Conservation (phyloP, 2,888 invertebrate species). For the Pandemis corylana region DNA sequence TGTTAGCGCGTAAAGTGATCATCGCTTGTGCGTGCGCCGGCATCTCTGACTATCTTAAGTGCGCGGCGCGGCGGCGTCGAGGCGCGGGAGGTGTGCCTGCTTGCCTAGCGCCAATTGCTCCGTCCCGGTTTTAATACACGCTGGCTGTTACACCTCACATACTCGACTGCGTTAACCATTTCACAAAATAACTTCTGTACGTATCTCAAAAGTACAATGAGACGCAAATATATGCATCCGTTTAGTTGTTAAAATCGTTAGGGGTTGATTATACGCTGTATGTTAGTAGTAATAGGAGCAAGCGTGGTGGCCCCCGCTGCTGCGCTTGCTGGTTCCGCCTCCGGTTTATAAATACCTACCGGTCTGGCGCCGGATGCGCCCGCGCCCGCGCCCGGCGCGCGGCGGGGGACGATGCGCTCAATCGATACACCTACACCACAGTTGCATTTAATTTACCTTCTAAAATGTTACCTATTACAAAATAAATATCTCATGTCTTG, state of each 20-base stretch:
- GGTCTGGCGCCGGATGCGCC: constrained; percentile 76
- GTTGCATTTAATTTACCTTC: constrained; percentile 36
- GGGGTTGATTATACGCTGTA: constrained; percentile 7
- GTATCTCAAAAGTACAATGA: background rate
- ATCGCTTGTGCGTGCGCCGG: constrained; percentile 68
- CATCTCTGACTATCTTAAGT: constrained; percentile 59
- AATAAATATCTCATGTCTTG: background rate
- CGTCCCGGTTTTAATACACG: background rate
- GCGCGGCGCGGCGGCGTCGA: background rate
- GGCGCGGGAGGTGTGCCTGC: background rate
- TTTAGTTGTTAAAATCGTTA: background rate
- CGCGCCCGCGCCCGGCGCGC: constrained; percentile 43
- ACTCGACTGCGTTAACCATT: background rate
- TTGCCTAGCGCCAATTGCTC: constrained; percentile 6
- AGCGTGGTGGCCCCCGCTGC: constrained; percentile 43
- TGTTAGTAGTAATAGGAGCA: constrained; percentile 21
- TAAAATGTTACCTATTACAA: background rate
- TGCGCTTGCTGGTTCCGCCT: constrained; percentile 62
- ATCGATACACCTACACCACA: constrained; percentile 48
- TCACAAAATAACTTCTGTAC: background rate
- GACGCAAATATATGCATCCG: too few relatives aligned
- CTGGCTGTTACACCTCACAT: background rate
- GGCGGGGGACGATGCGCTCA: constrained; percentile 42
- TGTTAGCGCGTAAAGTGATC: constrained; percentile 78
- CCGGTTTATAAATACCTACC: constrained; percentile 81